Conservation (phyloP, 2,797 vertebrate species). For the Sebastes taczanowskii region DNA sequence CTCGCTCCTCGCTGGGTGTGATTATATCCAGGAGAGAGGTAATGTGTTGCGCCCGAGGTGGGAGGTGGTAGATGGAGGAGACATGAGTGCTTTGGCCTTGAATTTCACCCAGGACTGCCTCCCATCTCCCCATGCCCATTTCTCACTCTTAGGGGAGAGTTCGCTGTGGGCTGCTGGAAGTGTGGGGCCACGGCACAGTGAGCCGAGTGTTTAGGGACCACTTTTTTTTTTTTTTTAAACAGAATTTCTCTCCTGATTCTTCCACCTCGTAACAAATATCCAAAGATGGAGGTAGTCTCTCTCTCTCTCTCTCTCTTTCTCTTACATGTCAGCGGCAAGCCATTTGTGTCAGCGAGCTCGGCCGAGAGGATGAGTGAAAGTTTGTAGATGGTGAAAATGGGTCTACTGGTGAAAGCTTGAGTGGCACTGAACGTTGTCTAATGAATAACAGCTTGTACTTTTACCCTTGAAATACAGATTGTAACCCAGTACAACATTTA, state of each 20-base stretch:
- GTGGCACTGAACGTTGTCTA: not conserved
- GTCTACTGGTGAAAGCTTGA: conserved; percentile 13
- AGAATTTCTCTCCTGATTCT: conserved; percentile 24
- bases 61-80: conserved; percentile 62
- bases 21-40: conserved; percentile 67
- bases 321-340: conserved; percentile 22
- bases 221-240: conserved; percentile 6
- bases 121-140: conserved; percentile 63
- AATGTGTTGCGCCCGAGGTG: conserved; percentile 64
- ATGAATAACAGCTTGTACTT: not conserved
- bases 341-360: conserved; percentile 21
- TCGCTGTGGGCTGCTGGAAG: conserved; percentile 37
- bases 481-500: not conserved
- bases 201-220: conserved; percentile 54
- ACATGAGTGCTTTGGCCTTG: conserved; percentile 76
- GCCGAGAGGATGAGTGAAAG: conserved; percentile 19
- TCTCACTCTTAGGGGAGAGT: conserved; percentile 64
- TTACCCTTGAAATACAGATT: not conserved
- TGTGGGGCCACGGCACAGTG: conserved; percentile 37
- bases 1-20: conserved; percentile 43
- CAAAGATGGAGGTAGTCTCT: not conserved
- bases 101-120: conserved; percentile 71
- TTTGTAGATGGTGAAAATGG: conserved; percentile 20
- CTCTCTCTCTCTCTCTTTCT: not conserved
- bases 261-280: conserved; percentile 3